Evolutionary conservation across 2,888 invertebrate genomes (phyloP).

Genomic region (Coelogynopora nodosa): DNA sequence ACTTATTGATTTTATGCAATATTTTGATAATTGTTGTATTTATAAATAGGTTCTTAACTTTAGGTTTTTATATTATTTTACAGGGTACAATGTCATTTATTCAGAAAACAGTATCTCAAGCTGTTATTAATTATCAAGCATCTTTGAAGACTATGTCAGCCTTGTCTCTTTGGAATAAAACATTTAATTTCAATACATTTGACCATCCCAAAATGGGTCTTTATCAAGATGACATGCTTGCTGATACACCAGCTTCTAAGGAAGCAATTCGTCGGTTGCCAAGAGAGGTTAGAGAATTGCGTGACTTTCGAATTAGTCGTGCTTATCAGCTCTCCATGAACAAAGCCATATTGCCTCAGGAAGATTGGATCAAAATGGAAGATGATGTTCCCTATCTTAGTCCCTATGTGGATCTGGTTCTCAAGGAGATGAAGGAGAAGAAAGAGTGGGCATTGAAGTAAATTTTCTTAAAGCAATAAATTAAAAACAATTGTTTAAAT

Average conservation of each 20-base stretch:
- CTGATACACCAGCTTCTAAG: neutral
- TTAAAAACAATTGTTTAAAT: too few relatives aligned
- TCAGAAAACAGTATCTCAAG: neutral
- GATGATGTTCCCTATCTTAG: constrained; percentile 36
- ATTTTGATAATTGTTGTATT: too few relatives aligned
- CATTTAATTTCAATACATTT: neutral
- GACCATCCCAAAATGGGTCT: constrained; percentile 16
- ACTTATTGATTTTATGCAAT: too few relatives aligned
- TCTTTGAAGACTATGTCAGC: neutral
- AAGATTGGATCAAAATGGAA: constrained; percentile 34
- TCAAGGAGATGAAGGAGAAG: constrained; percentile 28
- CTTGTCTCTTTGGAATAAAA: neutral
- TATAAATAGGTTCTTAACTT: too few relatives aligned
- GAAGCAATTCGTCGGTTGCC: constrained; percentile 39
- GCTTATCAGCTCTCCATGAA: neutral
- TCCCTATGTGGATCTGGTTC: constrained; percentile 38
- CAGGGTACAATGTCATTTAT: constrained; percentile 35
- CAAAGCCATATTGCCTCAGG: constrained; percentile 25
- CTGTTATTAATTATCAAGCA: neutral
- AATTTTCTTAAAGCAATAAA: too few relatives aligned
- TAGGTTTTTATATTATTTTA: too few relatives aligned
- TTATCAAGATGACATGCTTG: neutral
- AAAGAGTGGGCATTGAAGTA: constrained; percentile 34
- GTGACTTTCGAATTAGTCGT: constrained; percentile 10
- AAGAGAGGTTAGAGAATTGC: neutral